A percentile compares a stretch with the other conserved stretches of the same genome.
These are phyloP conservation scores for Pteruthius melanotis DNA, from an alignment of 2,113 vertebrate species.

Conservation along the genomic window DNA sequence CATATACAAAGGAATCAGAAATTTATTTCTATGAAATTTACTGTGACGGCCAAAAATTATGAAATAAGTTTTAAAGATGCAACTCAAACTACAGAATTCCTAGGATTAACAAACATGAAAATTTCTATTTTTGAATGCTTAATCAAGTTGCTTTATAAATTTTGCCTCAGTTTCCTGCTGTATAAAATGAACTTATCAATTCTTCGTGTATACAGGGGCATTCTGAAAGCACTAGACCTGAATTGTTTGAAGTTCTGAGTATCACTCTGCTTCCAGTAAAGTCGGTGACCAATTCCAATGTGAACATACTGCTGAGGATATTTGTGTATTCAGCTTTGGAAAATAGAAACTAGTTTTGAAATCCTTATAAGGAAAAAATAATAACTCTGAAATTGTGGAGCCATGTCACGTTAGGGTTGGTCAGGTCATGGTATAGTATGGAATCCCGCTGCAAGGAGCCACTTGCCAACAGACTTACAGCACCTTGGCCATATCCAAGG, in stretches of 20 bases:
- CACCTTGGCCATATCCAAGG: fast-evolving
- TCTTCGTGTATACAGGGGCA: not conserved
- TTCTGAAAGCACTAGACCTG: not conserved
- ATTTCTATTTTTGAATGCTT: not conserved
- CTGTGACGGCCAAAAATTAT: not conserved
- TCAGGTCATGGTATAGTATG: not conserved
- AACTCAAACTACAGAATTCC: not conserved
- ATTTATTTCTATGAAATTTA: not conserved
- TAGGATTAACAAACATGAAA: not conserved
- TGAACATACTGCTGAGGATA: not conserved
- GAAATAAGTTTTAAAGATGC: not conserved
- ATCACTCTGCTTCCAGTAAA: not conserved
- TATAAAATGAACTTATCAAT: not conserved
- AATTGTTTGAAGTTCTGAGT: not conserved
- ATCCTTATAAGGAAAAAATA: conserved; percentile 18
- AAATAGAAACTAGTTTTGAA: conserved; percentile 17
- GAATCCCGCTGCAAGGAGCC: not conserved
- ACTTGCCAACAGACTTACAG: not conserved
- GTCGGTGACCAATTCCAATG: not conserved
- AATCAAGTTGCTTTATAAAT: not conserved
- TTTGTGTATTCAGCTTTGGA: not conserved
- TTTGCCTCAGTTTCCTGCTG: not conserved
- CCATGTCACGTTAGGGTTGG: not conserved
- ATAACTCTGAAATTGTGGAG: not conserved
- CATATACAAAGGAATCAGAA: not conserved